Evolutionary conservation across 2,888 invertebrate species (phyloP), one percentile per base, ranked within the genome.

Genomic region (Operophtera brumata): DNA sequence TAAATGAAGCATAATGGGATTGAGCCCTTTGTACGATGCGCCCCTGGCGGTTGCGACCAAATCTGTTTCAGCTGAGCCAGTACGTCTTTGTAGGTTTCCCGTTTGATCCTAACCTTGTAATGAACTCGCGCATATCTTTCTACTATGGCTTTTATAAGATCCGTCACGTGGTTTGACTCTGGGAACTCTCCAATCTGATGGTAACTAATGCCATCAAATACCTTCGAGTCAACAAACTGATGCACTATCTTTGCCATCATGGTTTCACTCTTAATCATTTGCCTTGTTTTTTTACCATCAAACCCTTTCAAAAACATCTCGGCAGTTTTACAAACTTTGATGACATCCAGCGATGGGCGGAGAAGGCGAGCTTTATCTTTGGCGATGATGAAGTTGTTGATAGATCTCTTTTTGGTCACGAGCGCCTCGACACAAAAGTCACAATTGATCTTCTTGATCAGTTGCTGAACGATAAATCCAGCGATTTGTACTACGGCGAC

Each of bases 171-270:
- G 34, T 47, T 54, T 11, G 43, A 47, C 34, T 47, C 43, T 1
- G 53, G 53, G 25, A 54, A 54, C 47, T 43, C 47, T 7, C 47
- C 47, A 6, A 54, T 32, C 34, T 54, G 47, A 9, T 54, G 53
- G 14, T 44, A 34, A 6, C 53, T 28, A 10, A 47, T 35, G 7
- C 8, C 25, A 43, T 54, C 53, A 34, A 54, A 54, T 47, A 54
- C 44, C 14, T 37, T 43, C 9, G 47, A 39, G n/a, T 43, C 39
- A 5, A 54, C 43, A 13, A 54, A 47, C 9, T 47, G 53, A 0
- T 34, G 37, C 53, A 54, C 44, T 39, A 44, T 47, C 28, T 30
- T 47, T 5, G 53, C 47, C 39, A 47, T 47, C 32, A 54, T 39
- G 13, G 44, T 13, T 8, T 43, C 43, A 6, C 12, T 43, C 11